phyloP scores from a whole-genome alignment of 2,113 vertebrate genomes.

The Mustela nigripes region DNA sequence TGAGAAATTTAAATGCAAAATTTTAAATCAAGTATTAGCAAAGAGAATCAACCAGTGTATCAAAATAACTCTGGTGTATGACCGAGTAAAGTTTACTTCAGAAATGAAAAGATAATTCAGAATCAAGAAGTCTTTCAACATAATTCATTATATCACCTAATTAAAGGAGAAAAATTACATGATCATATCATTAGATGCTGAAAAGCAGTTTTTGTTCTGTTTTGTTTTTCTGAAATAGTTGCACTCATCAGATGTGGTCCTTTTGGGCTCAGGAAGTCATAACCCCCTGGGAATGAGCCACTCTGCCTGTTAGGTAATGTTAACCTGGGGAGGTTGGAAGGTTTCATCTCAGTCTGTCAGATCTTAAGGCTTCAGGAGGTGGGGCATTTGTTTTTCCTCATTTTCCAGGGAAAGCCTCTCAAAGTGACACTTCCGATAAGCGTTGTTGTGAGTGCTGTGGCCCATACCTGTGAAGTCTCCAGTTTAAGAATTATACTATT shows the following conservation, averaged over 20 bases:
- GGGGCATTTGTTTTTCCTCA: background rate
- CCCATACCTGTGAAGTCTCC: background rate
- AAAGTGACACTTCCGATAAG: background rate
- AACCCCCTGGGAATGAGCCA: background rate
- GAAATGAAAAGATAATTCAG: slow-evolving; percentile 8
- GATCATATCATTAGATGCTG: background rate
- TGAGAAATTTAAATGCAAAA: slow-evolving; percentile 48
- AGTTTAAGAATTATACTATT: background rate
- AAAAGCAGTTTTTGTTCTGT: background rate
- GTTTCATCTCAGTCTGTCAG: background rate
- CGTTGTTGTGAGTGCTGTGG: too few relatives aligned
- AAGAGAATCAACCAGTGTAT: background rate
- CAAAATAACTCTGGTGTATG: background rate
- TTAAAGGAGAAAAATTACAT: background rate
- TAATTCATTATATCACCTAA: background rate
- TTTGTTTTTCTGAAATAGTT: background rate
- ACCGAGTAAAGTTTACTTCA: background rate
- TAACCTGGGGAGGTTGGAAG: background rate
- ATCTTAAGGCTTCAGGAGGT: background rate
- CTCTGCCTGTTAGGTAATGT: background rate
- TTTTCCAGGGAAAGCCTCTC: background rate
- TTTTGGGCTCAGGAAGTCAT: background rate
- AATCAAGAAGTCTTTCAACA: background rate
- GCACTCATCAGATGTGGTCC: background rate
- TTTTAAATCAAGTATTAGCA: background rate